Conservation (phyloP, 37 sponge, comb jelly and placozoan genomes). For the Agelas oroides region DNA sequence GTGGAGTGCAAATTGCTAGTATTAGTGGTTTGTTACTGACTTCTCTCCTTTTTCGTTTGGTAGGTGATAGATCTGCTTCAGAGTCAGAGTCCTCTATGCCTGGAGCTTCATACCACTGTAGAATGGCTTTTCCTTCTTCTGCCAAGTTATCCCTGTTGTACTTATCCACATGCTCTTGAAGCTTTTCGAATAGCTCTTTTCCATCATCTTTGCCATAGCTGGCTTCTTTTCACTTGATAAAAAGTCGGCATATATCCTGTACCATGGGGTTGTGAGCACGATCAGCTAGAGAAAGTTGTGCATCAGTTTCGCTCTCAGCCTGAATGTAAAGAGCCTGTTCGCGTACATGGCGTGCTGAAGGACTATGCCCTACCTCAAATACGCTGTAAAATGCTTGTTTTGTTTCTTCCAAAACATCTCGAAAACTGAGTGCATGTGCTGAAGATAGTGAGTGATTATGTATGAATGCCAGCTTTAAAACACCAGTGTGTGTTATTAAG, state of each 20-base stretch:
- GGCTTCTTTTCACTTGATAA: neutral
- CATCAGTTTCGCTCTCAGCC: neutral
- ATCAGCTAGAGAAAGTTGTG: neutral
- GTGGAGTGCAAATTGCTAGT: slow-evolving; percentile 18
- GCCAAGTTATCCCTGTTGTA: neutral
- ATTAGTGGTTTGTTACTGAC: neutral
- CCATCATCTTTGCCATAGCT: neutral
- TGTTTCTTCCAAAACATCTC: too few relatives aligned
- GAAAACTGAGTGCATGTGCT: too few relatives aligned
- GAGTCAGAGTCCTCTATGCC: neutral
- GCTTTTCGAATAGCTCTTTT: neutral
- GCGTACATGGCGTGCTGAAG: neutral
- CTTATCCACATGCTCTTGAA: neutral
- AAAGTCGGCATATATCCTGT: slow-evolving; percentile 6
- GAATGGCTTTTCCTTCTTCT: neutral
- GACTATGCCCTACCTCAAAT: too few relatives aligned
- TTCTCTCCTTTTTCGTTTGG: neutral
- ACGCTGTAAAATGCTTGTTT: too few relatives aligned
- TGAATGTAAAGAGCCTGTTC: neutral
- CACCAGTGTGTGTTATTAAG: slow-evolving; percentile 9
- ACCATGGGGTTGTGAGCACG: neutral
- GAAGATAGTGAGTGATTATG: slow-evolving; percentile 16
- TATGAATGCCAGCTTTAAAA: slow-evolving; percentile 1
- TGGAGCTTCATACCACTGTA: slow-evolving; percentile 4
- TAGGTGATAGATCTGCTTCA: neutral